Conservation (phyloP, 2,113 vertebrate genomes). For the Seriola quinqueradiata region DNA sequence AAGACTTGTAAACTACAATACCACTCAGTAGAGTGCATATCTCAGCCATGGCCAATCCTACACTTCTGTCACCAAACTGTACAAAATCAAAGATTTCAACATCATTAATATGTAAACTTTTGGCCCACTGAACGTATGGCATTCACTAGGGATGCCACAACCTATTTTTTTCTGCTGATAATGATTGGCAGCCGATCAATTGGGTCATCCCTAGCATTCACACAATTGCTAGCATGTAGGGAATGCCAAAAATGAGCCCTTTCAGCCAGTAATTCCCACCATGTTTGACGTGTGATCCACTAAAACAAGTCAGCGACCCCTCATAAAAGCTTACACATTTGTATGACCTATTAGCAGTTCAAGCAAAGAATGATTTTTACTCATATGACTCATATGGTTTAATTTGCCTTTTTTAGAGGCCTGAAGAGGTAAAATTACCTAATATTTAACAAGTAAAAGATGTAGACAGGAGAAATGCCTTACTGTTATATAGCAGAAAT, state of each 20-base stretch:
- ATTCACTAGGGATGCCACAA: too few species aligned
- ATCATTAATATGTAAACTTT: too few species aligned
- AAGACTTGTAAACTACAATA: neutral
- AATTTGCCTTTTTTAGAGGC: neutral
- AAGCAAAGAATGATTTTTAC: neutral
- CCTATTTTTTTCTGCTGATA: too few species aligned
- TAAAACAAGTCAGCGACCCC: neutral
- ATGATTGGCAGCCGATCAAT: too few species aligned
- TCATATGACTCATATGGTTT: neutral
- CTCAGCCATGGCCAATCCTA: too few species aligned
- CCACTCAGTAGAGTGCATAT: too few species aligned
- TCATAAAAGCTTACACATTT: neutral
- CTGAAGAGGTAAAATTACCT: neutral
- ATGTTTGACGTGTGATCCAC: neutral
- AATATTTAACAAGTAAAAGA: neutral
- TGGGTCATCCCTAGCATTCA: neutral
- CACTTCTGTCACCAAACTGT: too few species aligned
- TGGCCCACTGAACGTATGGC: too few species aligned
- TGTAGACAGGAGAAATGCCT: neutral
- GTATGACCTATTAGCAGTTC: neutral
- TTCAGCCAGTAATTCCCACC: neutral
- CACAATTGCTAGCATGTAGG: neutral
- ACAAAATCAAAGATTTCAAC: too few species aligned
- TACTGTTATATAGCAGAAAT: neutral
- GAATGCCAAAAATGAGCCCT: neutral